A percentile compares a stretch with the other conserved stretches of the same genome.
phyloP scores from a whole-genome alignment of 2,797 vertebrate genomes.

The Chanos chanos region DNA sequence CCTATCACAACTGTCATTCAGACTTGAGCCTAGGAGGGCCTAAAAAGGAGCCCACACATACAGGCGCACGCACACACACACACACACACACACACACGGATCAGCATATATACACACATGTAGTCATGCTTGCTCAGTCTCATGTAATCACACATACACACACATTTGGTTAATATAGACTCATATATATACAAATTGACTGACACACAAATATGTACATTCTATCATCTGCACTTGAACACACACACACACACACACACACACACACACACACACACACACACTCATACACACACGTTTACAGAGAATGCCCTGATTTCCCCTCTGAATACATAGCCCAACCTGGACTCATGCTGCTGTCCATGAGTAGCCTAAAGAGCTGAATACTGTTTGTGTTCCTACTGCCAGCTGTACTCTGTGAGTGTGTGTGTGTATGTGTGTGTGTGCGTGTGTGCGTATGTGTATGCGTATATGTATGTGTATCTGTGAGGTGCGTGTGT shows the following conservation, averaged over 20 bases:
- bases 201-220: no score
- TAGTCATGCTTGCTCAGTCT: no score
- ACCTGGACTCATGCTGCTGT: background rate
- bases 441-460: background rate
- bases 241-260: background rate
- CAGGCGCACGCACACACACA: constrained; percentile 36
- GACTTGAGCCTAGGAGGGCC: constrained; percentile 88
- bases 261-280: no score
- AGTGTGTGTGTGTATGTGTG: background rate
- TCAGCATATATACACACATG: no score
- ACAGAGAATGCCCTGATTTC: constrained; percentile 3
- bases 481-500: background rate
- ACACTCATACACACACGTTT: no score
- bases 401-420: constrained; percentile 23
- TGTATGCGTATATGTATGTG: constrained; percentile 2
- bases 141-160: background rate
- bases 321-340: constrained; percentile 19
- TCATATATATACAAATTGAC: constrained; percentile 23
- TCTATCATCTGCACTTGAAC: background rate
- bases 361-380: constrained; percentile 16
- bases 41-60: constrained; percentile 60
- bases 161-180: background rate
- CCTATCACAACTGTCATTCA: constrained; percentile 95
- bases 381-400: constrained; percentile 26
- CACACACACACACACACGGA: background rate